phyloP scores from a whole-genome alignment of 2,797 vertebrate species.

The Strix occidentalis region DNA sequence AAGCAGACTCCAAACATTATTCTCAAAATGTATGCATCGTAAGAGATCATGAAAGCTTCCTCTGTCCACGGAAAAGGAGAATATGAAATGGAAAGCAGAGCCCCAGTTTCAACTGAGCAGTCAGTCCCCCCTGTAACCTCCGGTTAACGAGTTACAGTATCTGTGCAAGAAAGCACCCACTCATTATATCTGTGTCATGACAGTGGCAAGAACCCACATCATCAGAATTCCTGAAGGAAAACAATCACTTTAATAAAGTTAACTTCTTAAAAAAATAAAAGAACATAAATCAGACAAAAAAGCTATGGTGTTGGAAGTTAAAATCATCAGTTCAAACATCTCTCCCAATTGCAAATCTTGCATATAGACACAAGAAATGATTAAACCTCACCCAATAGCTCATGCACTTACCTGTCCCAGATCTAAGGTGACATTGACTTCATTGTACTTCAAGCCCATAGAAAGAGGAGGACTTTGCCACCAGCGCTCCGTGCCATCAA shows the following conservation, averaged over 20 bases:
- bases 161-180: neutral
- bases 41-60: neutral
- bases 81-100: neutral
- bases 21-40: neutral
- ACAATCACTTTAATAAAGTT: neutral
- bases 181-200: neutral
- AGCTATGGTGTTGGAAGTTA: neutral
- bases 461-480: conserved; percentile 98
- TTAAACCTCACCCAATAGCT: neutral
- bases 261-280: neutral
- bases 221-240: neutral
- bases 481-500: conserved; percentile 93
- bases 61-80: neutral
- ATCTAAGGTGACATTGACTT: conserved; percentile 91
- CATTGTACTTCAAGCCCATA: conserved; percentile 82
- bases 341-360: neutral
- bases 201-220: neutral
- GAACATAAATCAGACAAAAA: neutral
- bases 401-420: conserved; percentile 88
- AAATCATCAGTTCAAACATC: neutral
- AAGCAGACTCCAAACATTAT: neutral
- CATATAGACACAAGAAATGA: neutral
- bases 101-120: neutral
- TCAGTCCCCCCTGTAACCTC: neutral
- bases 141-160: neutral